A percentile compares a stretch with the other conserved stretches of the same genome.
Evolutionary conservation across 37 sponge, comb jelly and placozoan genomes (phyloP).

Genomic region (Eunapius fragilis): DNA sequence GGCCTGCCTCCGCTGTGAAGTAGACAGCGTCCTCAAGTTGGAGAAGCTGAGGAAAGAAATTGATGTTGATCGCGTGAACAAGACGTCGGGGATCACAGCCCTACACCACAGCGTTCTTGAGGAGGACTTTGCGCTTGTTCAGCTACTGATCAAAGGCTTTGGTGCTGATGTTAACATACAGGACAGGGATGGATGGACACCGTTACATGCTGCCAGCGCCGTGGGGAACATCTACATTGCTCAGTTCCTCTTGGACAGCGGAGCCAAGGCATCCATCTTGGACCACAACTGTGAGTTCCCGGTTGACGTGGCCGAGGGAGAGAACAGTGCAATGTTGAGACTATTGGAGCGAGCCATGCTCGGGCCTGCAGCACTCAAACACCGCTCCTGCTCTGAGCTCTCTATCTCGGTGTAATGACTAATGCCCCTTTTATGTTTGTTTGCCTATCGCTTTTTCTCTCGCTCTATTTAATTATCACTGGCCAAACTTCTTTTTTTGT

Average conservation of each 20-base stretch:
- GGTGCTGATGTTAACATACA: conserved; percentile 56
- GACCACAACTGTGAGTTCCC: conserved; percentile 86
- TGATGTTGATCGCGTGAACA: conserved; percentile 75
- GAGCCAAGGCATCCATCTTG: conserved; percentile 77
- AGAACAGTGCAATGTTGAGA: conserved; percentile 55
- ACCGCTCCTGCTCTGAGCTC: neutral
- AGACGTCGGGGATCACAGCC: conserved; percentile 68
- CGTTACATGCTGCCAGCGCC: conserved; percentile 89
- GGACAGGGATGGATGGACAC: conserved; percentile 86
- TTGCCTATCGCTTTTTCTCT: neutral
- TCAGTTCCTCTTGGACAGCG: conserved; percentile 85
- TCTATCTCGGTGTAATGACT: neutral
- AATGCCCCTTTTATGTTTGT: neutral
- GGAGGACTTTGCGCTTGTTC: conserved; percentile 79
- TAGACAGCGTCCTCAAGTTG: conserved; percentile 61
- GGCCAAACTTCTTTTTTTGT: neutral
- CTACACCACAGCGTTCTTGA: conserved; percentile 85
- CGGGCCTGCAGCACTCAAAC: conserved; percentile 42
- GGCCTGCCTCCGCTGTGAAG: conserved; percentile 67
- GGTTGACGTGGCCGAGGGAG: conserved; percentile 79
- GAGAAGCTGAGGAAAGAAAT: conserved; percentile 62
- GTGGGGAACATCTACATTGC: conserved; percentile 82
- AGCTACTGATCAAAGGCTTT: conserved; percentile 77
- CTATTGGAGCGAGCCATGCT: conserved; percentile 81
- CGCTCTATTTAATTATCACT: neutral